Evolutionary conservation across 2,113 vertebrate species (phyloP).

Genomic region (Bostrychus sinensis): DNA sequence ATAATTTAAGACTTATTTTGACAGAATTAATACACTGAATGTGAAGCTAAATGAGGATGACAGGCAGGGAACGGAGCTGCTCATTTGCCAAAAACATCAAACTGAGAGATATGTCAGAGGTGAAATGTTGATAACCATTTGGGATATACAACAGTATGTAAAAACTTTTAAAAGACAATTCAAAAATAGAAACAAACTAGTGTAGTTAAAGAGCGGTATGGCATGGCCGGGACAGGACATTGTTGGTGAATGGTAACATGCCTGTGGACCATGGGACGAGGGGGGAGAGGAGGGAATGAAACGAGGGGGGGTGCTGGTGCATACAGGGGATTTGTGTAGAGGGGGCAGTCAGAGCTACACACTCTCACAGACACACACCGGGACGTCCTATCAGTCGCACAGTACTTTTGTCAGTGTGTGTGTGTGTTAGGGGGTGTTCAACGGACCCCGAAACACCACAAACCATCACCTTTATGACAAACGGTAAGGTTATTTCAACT

Average conservation of each 20-base stretch:
- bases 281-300: conserved; percentile 41
- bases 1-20: too few relatives aligned
- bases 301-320: neutral
- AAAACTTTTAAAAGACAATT: conserved; percentile 15
- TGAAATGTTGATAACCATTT: too few relatives aligned
- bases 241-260: conserved; percentile 59
- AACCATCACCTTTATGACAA: conserved; percentile 11
- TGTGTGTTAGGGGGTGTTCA: conserved; percentile 66
- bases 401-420: conserved; percentile 70
- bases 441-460: conserved; percentile 43
- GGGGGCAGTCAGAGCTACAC: conserved; percentile 72
- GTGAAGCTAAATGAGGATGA: too few relatives aligned
- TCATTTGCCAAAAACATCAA: too few relatives aligned
- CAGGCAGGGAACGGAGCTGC: too few relatives aligned
- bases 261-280: conserved; percentile 59
- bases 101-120: too few relatives aligned
- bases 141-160: too few relatives aligned
- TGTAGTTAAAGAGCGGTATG: neutral
- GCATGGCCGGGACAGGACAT: conserved; percentile 10
- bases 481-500: neutral
- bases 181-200: neutral
- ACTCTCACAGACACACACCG: conserved; percentile 55
- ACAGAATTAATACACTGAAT: too few relatives aligned
- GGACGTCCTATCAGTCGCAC: conserved; percentile 71
- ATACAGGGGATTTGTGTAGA: conserved; percentile 67